phyloP scores from a whole-genome alignment of 2,113 vertebrate genomes.

The Xiphias gladius region DNA sequence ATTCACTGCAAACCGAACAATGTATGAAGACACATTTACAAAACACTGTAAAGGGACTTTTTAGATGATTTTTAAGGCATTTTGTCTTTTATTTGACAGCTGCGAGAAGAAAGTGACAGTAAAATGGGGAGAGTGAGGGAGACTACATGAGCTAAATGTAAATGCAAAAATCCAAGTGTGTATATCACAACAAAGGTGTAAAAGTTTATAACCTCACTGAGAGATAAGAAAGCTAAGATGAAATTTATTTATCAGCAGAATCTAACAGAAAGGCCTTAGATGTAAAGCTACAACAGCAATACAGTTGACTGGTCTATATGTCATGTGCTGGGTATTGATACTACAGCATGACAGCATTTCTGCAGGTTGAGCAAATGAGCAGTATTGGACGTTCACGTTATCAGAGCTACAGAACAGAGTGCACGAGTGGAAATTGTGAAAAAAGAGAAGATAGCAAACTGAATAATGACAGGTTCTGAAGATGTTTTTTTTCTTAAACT shows the following conservation, averaged over 20 bases:
- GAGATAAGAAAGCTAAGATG: not conserved
- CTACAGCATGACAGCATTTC: not conserved
- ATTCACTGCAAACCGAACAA: slow-evolving; percentile 26
- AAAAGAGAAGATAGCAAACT: not conserved
- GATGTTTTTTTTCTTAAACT: slow-evolving; percentile 37
- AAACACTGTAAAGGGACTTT: not conserved
- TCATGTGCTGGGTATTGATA: not conserved
- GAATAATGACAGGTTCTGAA: slow-evolving; percentile 45
- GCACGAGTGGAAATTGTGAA: slow-evolving; percentile 3
- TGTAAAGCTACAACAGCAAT: not conserved
- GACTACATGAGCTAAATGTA: too few species aligned
- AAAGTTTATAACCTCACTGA: not conserved
- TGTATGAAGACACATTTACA: not conserved
- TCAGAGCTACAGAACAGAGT: not conserved
- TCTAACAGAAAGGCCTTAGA: not conserved
- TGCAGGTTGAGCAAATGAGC: not conserved
- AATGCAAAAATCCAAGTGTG: too few species aligned
- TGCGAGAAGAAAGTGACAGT: not conserved
- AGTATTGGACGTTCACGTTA: not conserved
- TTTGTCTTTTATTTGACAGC: not conserved
- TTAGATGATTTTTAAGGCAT: not conserved
- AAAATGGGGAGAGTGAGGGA: not conserved
- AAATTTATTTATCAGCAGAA: not conserved
- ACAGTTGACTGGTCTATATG: not conserved
- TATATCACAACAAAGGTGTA: too few species aligned